Base-by-base conservation (phyloP, 1,140 invertebrate species). In the Drosophila chauvacae region DNA sequence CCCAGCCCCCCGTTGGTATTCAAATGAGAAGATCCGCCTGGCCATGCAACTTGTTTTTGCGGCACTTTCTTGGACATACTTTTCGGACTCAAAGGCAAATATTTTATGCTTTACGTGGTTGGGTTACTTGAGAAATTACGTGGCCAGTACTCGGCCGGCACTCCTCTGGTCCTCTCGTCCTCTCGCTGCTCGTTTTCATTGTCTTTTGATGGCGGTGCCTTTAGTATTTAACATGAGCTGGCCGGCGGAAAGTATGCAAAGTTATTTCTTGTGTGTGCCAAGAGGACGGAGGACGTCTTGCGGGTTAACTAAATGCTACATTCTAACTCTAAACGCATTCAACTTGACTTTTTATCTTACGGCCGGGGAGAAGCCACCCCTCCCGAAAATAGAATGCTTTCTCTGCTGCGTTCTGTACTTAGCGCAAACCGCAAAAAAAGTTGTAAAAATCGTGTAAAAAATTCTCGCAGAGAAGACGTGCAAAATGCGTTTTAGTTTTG, bases 371-470 rank as follows among this genome's bases (percentile, higher is more conserved):
- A 16, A 2, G 30, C 3, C 9, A 10, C 61, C 35, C 23, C 14
- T 13, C 28, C 23, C 18, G 20, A 47, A 48, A 10, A 33, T 3
- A 62, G 58, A 86, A 87, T 88, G 84, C 83, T 77, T 33, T 53
- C 33, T 16, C 23, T 50, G 13, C 13, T 86, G 82, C 80, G 76
- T 13, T 13, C 3, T 23, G 80, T 87, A 87, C 84, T 87, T 87
- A 87, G 74, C 80, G 70, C 60, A 26, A 51, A 45, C 37, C 51
- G 45, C 33, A 62, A 73, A 87, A 85, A 90, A 90, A 85, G 85
- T 90, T 90, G 81, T 90, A 85, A 90, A 90, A 90, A 90, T 85
- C 81, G 78, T 90, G 85, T 90, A 90, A 90, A 90, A 90, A 90
- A 90, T 90, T 90, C 88, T 69, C 65, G 78, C 77, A 80, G 63